Base-by-base conservation (phyloP, 2,113 vertebrate species). In the Camelus bactrianus region DNA sequence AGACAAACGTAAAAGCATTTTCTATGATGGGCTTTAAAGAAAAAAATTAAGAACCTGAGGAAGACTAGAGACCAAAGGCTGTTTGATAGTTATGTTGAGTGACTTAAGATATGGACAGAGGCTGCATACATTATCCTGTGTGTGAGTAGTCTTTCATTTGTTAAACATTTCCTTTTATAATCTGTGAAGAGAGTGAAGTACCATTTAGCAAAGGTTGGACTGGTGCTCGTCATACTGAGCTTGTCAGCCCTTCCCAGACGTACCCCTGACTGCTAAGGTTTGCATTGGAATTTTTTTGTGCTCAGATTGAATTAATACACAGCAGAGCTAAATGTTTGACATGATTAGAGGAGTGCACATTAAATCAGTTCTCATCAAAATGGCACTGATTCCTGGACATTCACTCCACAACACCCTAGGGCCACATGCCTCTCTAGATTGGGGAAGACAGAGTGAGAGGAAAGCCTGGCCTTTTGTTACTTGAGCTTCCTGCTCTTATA, bases 41-140 rank as follows among this genome's bases (percentile, higher is more conserved):
- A 90, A 86, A 79, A 73, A 32, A 50, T 73, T 84, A 76, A 75
- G 79, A 90, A 73, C 50, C 42, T 35, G 38, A 62, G 62, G 85
- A 94, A 84, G 67, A 75, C 90, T 32, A 15, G 24, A 92, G 93
- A 97, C 93, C 56, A 91, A 16, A 88, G 28, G 17, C 89, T 58
- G 56, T 9, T 95, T 92, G 75, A 97, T 97, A 88, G 52, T 97
- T 96, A 24, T 92, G 73, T 72, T 0, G 2, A 91, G 58, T 65
- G 95, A 93, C 88, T 97, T 97, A 97, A 93, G 77, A 97, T 96
- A 82, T 95, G 62, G 77, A 95, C 85, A 95, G 96, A 94, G 92
- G 60, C 81, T 10, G 9, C 38, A 50, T 60, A 76, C 14, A 24
- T 97, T 97, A 83, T 82, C 94, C 79, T 94, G 58, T n/a, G 30